These are phyloP conservation scores for Penaeus vannamei DNA, from an alignment of 1,140 invertebrate genomes.

Conservation along the genomic window DNA sequence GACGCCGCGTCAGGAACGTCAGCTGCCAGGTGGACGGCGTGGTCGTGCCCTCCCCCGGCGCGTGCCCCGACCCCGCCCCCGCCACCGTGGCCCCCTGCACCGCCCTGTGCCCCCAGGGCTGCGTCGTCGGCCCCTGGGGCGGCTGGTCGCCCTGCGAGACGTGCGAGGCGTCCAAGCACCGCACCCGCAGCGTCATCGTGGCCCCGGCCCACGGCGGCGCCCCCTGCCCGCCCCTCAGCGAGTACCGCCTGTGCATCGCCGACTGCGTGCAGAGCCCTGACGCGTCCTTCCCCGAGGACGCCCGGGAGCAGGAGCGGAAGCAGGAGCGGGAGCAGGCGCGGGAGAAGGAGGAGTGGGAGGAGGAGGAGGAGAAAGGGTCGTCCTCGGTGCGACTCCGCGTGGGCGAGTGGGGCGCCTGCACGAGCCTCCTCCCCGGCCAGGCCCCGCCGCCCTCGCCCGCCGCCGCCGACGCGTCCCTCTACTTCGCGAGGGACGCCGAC, in stretches of 20 bases:
- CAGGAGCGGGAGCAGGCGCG: no score
- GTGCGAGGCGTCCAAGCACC: slow-evolving; percentile 37
- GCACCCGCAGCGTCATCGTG: slow-evolving; percentile 48
- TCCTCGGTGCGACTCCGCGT: slow-evolving; percentile 39
- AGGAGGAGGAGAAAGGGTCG: background rate
- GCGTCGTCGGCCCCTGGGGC: slow-evolving; percentile 49
- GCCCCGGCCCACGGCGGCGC: slow-evolving; percentile 36
- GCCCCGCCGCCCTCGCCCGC: background rate
- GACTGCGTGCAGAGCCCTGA: slow-evolving; percentile 22
- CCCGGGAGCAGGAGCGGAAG: no score
- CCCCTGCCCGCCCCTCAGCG: slow-evolving; percentile 48
- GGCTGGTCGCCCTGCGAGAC: slow-evolving; percentile 40
- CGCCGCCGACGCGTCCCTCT: slow-evolving; percentile 9
- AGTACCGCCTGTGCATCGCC: slow-evolving; percentile 35
- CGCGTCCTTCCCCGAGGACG: no score
- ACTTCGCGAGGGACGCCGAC: background rate
- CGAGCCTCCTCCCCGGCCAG: background rate
- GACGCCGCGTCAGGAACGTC: slow-evolving; percentile 16
- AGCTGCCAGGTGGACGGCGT: slow-evolving; percentile 32
- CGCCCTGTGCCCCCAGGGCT: slow-evolving; percentile 51
- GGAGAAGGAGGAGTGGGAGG: background rate
- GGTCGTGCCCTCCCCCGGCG: background rate
- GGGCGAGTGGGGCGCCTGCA: slow-evolving; percentile 50
- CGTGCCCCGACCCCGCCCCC: slow-evolving; percentile 30
- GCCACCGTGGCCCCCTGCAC: slow-evolving; percentile 5